Conservation (phyloP, 2,113 vertebrate species). For the Sialia sialis region DNA sequence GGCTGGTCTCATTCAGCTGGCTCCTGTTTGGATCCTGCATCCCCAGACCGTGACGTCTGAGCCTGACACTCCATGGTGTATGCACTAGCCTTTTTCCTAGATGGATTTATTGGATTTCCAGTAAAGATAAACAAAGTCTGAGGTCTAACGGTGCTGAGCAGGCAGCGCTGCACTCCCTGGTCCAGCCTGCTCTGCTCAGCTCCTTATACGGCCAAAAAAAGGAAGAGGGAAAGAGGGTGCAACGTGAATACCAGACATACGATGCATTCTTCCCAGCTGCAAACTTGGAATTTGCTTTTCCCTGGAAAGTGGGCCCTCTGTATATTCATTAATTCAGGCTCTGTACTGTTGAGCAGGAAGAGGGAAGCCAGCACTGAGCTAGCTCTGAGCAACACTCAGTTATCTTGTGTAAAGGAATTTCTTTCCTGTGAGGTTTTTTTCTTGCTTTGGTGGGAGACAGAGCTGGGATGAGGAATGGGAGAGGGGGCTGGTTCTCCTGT, state of each 20-base stretch:
- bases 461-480: neutral
- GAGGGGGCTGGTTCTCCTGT: neutral
- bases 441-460: neutral
- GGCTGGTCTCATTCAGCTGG: neutral
- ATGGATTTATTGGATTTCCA: slow-evolving; percentile 69
- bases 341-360: slow-evolving; percentile 13
- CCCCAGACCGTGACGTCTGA: neutral
- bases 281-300: slow-evolving; percentile 1
- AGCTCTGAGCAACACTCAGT: neutral
- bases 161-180: neutral
- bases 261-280: slow-evolving; percentile 66
- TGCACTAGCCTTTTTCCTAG: slow-evolving; percentile 64
- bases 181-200: slow-evolving; percentile 35
- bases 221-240: slow-evolving; percentile 17
- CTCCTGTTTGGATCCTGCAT: neutral
- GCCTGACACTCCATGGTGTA: neutral
- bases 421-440: neutral
- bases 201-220: slow-evolving; percentile 73
- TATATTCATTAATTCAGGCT: slow-evolving; percentile 16
- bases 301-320: slow-evolving; percentile 21
- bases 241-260: slow-evolving; percentile 71
- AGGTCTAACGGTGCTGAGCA: slow-evolving; percentile 16
- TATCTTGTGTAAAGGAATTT: neutral
- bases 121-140: slow-evolving; percentile 69
- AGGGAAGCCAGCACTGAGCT: slow-evolving; percentile 44